Conservation (phyloP, 2,797 vertebrate species). For the Pipistrellus nathusii region DNA sequence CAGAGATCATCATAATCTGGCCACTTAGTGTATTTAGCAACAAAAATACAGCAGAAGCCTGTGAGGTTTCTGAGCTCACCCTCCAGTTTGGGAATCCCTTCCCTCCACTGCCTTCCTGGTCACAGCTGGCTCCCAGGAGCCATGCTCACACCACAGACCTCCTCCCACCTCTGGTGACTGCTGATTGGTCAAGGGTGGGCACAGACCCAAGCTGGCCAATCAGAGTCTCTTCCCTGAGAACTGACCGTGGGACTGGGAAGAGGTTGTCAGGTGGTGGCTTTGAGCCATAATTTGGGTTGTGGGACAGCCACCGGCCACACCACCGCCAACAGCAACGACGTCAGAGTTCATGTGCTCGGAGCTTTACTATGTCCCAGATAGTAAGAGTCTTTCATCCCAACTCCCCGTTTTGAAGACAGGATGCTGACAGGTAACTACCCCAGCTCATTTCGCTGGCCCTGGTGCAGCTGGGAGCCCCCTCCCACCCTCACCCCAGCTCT, state of each 20-base stretch:
- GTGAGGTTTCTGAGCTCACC: not conserved
- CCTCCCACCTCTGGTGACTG: not conserved
- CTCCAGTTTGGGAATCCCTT: not conserved
- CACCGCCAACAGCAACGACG: not conserved
- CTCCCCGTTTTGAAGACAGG: not conserved
- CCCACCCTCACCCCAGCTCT: too few species aligned
- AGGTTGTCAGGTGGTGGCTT: not conserved
- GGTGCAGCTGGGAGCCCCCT: not conserved
- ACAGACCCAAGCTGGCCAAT: not conserved
- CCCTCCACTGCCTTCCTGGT: not conserved
- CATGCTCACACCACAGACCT: not conserved
- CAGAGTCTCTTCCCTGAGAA: not conserved
- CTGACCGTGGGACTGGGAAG: not conserved
- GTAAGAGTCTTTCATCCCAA: not conserved
- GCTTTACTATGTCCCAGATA: not conserved
- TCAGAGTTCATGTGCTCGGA: fast-evolving
- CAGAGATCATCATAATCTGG: too few species aligned
- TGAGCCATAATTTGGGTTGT: too few species aligned
- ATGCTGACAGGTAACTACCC: not conserved
- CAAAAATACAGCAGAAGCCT: too few species aligned
- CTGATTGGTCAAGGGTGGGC: not conserved
- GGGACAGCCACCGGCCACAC: too few species aligned
- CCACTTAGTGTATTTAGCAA: not conserved
- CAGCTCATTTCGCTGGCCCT: not conserved
- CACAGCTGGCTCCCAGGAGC: not conserved